Conservation (phyloP, 1,140 invertebrate species). For the Drosophila pseudoobscura region DNA sequence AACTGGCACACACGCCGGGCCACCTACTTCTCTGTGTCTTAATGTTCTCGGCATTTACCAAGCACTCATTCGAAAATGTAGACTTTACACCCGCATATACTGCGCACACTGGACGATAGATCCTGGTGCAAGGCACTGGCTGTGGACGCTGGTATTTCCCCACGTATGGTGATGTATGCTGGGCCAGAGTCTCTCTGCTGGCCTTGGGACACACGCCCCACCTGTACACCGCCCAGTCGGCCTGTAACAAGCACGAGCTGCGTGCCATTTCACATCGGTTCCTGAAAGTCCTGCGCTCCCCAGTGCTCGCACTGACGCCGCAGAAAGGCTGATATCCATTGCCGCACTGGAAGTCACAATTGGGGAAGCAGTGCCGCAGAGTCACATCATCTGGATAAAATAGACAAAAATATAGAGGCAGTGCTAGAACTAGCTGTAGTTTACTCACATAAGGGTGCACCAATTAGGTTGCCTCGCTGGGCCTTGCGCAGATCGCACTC, state of each 20-base stretch:
- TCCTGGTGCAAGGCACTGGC: constrained; percentile 68
- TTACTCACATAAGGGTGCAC: constrained; percentile 54
- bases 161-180: constrained; percentile 26
- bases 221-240: constrained; percentile 54
- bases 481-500: constrained; percentile 67
- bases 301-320: constrained; percentile 37
- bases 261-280: constrained; percentile 64
- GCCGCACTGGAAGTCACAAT: constrained; percentile 55
- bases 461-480: constrained; percentile 55
- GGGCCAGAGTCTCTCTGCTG: constrained; percentile 8
- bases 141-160: constrained; percentile 31
- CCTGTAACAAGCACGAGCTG: constrained; percentile 37
- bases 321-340: constrained; percentile 47
- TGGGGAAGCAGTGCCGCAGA: constrained; percentile 52
- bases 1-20: no score
- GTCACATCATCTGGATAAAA: constrained; percentile 45
- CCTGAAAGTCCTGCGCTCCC: constrained; percentile 48
- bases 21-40: constrained; percentile 59
- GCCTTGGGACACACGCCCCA: constrained; percentile 50
- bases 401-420: background rate
- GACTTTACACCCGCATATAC: constrained; percentile 72
- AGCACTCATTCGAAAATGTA: constrained; percentile 74
- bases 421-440: background rate
- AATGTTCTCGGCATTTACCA: constrained; percentile 75
- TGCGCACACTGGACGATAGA: constrained; percentile 74